These are phyloP conservation scores for Andrena bicolor DNA, from an alignment of 2,888 invertebrate species.

Conservation along the genomic window DNA sequence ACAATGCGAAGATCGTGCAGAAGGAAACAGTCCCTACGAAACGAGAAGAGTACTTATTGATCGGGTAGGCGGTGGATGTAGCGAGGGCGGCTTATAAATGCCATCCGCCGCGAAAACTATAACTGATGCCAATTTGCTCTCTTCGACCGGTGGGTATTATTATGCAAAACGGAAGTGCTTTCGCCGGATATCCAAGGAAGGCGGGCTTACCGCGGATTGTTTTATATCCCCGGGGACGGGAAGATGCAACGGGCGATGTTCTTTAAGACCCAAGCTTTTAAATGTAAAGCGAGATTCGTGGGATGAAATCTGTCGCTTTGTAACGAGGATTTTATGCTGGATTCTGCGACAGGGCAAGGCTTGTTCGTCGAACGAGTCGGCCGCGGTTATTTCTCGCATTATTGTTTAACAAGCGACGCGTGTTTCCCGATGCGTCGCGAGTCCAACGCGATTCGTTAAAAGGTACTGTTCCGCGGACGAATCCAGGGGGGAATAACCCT, in stretches of 20 bases:
- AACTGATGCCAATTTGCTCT: constrained; percentile 42
- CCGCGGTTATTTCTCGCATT: no score
- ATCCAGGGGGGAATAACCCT: constrained; percentile 65
- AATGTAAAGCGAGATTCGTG: no score
- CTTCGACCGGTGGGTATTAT: constrained; percentile 24
- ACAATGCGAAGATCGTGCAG: constrained; percentile 9
- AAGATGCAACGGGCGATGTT: not conserved
- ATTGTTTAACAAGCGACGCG: no score
- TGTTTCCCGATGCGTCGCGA: not conserved
- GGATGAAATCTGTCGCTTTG: no score
- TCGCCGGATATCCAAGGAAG: constrained; percentile 4
- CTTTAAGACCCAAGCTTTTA: no score
- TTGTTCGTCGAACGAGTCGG: no score
- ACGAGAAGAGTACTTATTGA: constrained; percentile 71
- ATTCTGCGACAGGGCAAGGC: no score
- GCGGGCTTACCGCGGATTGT: not conserved
- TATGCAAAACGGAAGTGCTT: constrained; percentile 21
- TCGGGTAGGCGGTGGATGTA: constrained; percentile 59
- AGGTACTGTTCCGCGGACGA: constrained; percentile 47
- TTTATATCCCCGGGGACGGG: not conserved
- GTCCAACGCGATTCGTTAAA: constrained; percentile 32
- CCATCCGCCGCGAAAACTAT: constrained; percentile 54
- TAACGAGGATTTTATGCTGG: no score
- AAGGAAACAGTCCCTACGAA: constrained; percentile 61
- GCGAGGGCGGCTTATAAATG: constrained; percentile 53